These are phyloP conservation scores for Platyscapa corneri DNA, from an alignment of 1,140 invertebrate genomes.

Conservation along the genomic window DNA sequence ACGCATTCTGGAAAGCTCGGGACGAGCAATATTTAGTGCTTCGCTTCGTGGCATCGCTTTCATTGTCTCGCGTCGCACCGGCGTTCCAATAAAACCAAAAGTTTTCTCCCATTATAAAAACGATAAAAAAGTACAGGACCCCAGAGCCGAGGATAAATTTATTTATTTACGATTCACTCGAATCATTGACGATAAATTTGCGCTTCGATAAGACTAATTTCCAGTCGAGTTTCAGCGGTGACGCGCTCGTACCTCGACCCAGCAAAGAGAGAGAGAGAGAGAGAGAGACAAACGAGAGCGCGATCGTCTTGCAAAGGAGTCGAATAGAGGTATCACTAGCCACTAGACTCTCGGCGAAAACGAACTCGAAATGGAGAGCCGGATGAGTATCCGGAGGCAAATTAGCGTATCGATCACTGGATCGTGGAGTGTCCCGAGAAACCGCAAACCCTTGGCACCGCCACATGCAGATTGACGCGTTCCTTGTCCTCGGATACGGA, in stretches of 20 bases:
- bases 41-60: not conserved
- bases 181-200: not conserved
- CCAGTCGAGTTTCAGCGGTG: no score
- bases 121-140: not conserved
- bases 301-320: no score
- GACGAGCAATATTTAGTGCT: not conserved
- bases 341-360: no score
- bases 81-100: not conserved
- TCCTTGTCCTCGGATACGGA: not conserved
- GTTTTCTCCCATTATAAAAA: not conserved
- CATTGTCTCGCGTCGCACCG: not conserved
- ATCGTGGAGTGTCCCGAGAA: not conserved
- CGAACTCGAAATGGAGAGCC: not conserved
- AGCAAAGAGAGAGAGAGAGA: no score
- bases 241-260: no score
- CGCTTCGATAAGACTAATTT: not conserved
- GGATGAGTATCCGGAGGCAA: not conserved
- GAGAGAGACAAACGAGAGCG: no score
- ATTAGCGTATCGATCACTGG: constrained; percentile 7
- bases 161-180: not conserved
- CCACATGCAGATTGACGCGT: no score
- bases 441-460: not conserved
- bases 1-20: not conserved
- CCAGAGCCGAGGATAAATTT: not conserved
- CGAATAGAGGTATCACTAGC: no score